phyloP scores from a whole-genome alignment of 2,888 invertebrate species.

The Caenorhabditis imperialis region DNA sequence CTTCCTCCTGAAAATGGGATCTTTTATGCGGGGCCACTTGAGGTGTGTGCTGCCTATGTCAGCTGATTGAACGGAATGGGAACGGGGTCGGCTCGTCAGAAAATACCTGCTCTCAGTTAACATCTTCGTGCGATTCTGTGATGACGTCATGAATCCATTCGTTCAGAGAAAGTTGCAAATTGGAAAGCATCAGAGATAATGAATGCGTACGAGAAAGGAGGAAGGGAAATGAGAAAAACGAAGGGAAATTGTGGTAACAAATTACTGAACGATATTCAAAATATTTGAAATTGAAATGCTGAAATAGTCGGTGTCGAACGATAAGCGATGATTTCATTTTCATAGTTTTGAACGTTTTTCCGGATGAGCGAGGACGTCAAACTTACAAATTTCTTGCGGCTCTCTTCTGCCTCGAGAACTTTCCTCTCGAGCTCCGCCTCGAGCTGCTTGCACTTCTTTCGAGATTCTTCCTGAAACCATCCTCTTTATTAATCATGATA shows the following conservation, averaged over 20 bases:
- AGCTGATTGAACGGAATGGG: not conserved
- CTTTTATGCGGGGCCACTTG: not conserved
- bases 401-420: slow-evolving; percentile 69
- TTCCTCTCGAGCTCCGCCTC: slow-evolving; percentile 68
- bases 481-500: not conserved
- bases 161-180: not conserved
- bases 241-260: not conserved
- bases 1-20: slow-evolving; percentile 72
- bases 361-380: too few relatives aligned
- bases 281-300: not conserved
- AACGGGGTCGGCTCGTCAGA: slow-evolving; percentile 1
- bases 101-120: slow-evolving; percentile 13
- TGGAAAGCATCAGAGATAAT: not conserved
- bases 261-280: too few relatives aligned
- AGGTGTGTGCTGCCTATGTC: not conserved
- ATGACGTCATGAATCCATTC: slow-evolving; percentile 14
- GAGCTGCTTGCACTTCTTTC: slow-evolving; percentile 65
- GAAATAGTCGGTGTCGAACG: too few relatives aligned
- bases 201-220: not conserved
- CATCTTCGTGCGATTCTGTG: slow-evolving; percentile 14
- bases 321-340: too few relatives aligned
- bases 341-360: too few relatives aligned
- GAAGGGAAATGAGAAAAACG: not conserved
- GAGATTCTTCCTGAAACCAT: slow-evolving; percentile 69
- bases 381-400: slow-evolving; percentile 72